Evolutionary conservation across 2,888 invertebrate genomes (phyloP), one percentile per base, ranked within the genome.

Genomic region (Cheilosia impressa): DNA sequence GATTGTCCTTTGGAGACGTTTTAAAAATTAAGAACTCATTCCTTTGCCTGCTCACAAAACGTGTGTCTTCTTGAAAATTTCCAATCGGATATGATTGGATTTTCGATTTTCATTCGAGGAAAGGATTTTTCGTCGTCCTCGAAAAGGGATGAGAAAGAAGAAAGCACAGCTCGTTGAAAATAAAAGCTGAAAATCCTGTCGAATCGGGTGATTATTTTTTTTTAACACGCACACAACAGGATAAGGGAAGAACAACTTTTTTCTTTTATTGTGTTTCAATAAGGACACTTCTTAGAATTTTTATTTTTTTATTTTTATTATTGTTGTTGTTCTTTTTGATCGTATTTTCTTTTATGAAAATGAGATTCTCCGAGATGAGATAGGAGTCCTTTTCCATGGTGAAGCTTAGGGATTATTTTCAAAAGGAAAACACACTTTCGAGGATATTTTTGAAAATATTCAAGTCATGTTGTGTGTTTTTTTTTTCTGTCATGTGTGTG

Each of bases 81-180:
- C 13, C 72, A 77, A 82, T 77, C 60, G 71, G 53, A 77, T 77
- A 60, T 77, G 71, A 72, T 82, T 82, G 72, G 71, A 82, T 83
- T 83, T 77, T 76, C 68, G 60, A 60, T 58, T 79, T 79, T 41
- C 63, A 55, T 63, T 63, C 41, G 17, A 60, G 15, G 13, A 24
- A n/a, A 31, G 41, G 9, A 63, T 27, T 62, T 68, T 19, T 22
- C 13, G 27, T 53, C 60, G n/a, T 66, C 66, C 24, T 41, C 52
- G 13, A 24, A 13, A 15, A 13, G 4, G 24, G 22, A 52, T 52
- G 17, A 27, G 13, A 53, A 43, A 19, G 22, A 38, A 22, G 17
- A 17, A 62, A 45, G 19, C 47, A 47, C 19, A 52, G 63, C 15
- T 6, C 34, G 34, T 13, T 9, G 38, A 41, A 41, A 15, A 65